Conservation (phyloP, 2,797 vertebrate genomes). For the Stomatorhinus walkeri region DNA sequence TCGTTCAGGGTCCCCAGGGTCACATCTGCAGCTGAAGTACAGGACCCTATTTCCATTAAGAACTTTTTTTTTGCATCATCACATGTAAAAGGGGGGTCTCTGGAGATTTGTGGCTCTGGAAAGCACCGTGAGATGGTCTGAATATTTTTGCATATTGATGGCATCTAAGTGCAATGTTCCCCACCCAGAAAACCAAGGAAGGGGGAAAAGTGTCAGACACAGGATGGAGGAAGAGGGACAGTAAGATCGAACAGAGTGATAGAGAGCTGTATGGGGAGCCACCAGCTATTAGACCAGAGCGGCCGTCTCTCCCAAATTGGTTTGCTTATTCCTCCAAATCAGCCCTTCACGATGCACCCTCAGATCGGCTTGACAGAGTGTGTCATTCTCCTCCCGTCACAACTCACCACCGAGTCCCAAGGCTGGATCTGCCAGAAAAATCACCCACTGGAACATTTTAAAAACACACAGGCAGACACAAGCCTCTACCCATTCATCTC, state of each 20-base stretch:
- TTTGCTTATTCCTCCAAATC: not conserved
- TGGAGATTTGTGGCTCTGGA: not conserved
- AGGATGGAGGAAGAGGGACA: not conserved
- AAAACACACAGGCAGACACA: not conserved
- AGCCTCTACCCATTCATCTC: not conserved
- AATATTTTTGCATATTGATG: not conserved
- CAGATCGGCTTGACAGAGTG: not conserved
- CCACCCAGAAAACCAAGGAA: not conserved
- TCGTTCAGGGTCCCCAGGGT: not conserved
- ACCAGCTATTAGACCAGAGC: not conserved
- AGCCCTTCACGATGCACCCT: not conserved
- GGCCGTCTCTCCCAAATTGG: not conserved
- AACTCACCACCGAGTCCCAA: not conserved
- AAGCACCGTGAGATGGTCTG: not conserved
- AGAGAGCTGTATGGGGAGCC: not conserved
- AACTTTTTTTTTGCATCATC: not conserved
- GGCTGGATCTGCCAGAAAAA: not conserved
- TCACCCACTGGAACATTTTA: not conserved
- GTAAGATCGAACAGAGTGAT: not conserved
- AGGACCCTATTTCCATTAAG: not conserved
- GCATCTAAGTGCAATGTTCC: not conserved
- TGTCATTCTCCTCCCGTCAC: not conserved
- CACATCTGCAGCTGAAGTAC: not conserved
- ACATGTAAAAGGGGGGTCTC: not conserved
- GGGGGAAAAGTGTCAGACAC: not conserved